Conservation (phyloP, 2,888 invertebrate genomes). For the Argyresthia albistria region DNA sequence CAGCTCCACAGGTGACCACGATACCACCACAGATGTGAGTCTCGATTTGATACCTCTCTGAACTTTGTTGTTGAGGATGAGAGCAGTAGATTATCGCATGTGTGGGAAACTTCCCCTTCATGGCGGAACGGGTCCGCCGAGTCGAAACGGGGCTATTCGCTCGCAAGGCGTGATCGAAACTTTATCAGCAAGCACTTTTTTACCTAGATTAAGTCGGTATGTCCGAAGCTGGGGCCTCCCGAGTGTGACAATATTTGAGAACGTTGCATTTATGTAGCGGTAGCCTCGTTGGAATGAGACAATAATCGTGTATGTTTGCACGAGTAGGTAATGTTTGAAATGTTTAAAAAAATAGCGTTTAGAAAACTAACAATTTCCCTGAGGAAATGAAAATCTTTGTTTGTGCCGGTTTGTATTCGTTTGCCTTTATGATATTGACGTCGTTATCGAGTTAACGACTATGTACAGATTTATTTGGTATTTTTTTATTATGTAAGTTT, state of each 20-base stretch:
- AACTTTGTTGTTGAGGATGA: too few species aligned
- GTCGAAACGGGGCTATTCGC: too few species aligned
- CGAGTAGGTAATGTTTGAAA: slow-evolving; percentile 10
- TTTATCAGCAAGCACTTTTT: background rate
- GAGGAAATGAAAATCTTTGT: background rate
- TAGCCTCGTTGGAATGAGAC: background rate
- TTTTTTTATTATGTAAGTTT: background rate
- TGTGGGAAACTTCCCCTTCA: too few species aligned
- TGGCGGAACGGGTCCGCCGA: too few species aligned
- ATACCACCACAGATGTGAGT: too few species aligned
- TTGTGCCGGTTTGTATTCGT: background rate
- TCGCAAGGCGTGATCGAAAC: background rate
- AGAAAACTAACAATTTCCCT: slow-evolving; percentile 39
- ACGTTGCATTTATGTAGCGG: too few species aligned
- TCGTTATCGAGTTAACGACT: background rate
- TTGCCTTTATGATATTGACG: background rate
- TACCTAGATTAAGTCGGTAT: background rate
- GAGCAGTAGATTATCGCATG: too few species aligned
- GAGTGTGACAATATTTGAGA: too few species aligned
- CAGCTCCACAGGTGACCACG: too few species aligned
- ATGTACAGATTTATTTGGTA: slow-evolving; percentile 1
- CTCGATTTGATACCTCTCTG: too few species aligned
- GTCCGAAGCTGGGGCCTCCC: background rate
- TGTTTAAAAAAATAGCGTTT: slow-evolving; percentile 30
- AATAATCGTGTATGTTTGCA: background rate